Evolutionary conservation across 64 coral and sea anemone species (phyloP), one percentile per base, ranked within the genome.

Genomic region (Catalaphyllia jardinei): DNA sequence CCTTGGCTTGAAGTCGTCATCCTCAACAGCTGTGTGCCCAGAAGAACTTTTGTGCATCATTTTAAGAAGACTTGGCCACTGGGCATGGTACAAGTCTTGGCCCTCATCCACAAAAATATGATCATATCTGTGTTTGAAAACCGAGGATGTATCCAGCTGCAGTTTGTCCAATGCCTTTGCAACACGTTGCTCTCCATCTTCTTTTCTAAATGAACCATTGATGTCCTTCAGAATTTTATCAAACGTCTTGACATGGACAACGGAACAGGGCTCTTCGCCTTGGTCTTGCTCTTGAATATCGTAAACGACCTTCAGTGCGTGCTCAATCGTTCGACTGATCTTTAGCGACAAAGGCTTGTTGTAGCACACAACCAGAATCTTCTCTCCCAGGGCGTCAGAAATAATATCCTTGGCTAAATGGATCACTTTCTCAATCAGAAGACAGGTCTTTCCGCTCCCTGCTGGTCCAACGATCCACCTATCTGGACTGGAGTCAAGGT

Each of bases 51-150:
- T 76, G 52, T 62, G 88, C 20, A 82, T 73, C 28, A 65, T 78
- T 24, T 87, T 4, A 25, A 94, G 52, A 14, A 91, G 57, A 4
- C 35, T 52, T 75, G 83, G 75, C 93, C 93, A 94, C 64, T 71
- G 25, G 12, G 19, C 57, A 19, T 76, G 76, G 52, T 71, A 87
- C 50, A 94, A 27, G 19, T 94, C 83, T 82, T 94, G 83, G 13
- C 93, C 80, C 62, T 94, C 93, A 75, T 94, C 93, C 35, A 94
- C 77, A 59, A 94, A 94, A 13, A 94, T 91, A 27, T 94, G 93
- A 10, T 94, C 88, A 67, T 90, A 94, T 18, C 49, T 24, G 1
- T 65, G 15, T 16, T 46, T 12, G 15, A 51, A 35, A 73, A 64
- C 4, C 15, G 63, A 46, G 39, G 39, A 46, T 46, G 39, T 46